Percentiles rank a stretch among this genome's conserved stretches.
Conservation (phyloP, 1,140 invertebrate species). For the Drosophila watanabei region DNA sequence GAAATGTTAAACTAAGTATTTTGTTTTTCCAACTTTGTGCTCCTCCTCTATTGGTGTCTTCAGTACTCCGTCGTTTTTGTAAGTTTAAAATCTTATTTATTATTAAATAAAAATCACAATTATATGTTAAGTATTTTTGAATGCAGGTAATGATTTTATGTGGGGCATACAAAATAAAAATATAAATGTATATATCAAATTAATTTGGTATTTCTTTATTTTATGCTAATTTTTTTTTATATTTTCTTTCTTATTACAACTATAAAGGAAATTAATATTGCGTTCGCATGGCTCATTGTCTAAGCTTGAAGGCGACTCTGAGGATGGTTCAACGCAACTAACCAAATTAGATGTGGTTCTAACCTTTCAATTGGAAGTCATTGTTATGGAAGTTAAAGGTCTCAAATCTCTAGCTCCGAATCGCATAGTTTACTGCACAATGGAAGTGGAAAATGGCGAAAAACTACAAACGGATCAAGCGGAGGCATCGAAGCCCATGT, state of each 20-base stretch:
- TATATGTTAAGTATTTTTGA: neutral
- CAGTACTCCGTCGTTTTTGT: conserved; percentile 85
- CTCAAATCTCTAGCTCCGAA: conserved; percentile 98
- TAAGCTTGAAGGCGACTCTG: conserved; percentile 95
- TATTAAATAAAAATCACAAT: neutral
- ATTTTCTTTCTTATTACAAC: conserved; percentile 6
- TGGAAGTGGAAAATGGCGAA: conserved; percentile 99
- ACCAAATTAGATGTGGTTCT: conserved; percentile 99
- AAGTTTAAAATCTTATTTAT: conserved; percentile 45
- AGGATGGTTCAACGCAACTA: conserved; percentile 95
- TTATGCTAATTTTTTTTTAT: neutral
- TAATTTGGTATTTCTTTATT: neutral
- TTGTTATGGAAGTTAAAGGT: conserved; percentile 99
- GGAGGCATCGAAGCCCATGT: conserved; percentile 99
- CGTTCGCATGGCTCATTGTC: conserved; percentile 96
- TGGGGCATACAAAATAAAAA: neutral
- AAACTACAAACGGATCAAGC: conserved; percentile 99
- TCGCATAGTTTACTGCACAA: conserved; percentile 99
- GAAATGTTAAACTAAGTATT: conserved; percentile 2
- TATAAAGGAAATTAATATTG: conserved; percentile 86
- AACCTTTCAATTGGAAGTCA: conserved; percentile 98
- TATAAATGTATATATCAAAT: neutral
- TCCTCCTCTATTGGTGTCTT: conserved; percentile 19
- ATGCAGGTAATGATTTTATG: neutral
- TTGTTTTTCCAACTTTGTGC: conserved; percentile 12